Base-by-base conservation (phyloP, 2,797 vertebrate genomes). In the Diplodus sargus region DNA sequence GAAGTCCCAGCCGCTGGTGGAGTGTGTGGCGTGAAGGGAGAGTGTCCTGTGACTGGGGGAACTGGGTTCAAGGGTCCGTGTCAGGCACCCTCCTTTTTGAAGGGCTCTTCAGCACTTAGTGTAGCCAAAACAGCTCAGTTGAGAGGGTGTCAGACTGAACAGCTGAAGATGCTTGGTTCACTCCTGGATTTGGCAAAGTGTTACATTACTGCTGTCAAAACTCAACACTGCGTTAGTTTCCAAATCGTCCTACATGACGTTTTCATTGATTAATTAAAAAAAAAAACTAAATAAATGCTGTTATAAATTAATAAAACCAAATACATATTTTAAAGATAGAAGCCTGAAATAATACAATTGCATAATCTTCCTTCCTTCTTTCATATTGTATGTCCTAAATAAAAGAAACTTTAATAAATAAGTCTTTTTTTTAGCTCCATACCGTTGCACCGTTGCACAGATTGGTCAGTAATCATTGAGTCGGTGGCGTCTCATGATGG, bases 121-220 rank as follows among this genome's bases (percentile, higher is more conserved):
- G 22, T 20, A n/a, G 45, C 69, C 2, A 64, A 91, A 91, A 89
- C 88, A 88, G 89, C 87, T 90, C 89, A 84, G 84, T 85, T 90
- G 82, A 86, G 87, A 89, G 87, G 85, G 82, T 47, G 67, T 88
- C 89, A 90, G 85, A 90, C 89, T 92, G 90, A 90, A 92, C 85
- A 91, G 90, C 87, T 85, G 56, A 88, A 87, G 78, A 77, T 88
- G 79, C 75, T 74, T 87, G 85, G 82, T 87, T 89, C 56, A 4
- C 90, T 87, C 87, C 87, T 30, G 71, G 82, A 81, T 89, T 87
- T 85, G 78, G 87, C 90, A 91, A 9, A 23, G 52, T 16, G 52
- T 14, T 18, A 11, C 17, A 3, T 79, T 79, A 22, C 3, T 22
- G 3, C 9, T 43, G 14, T 61, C 42, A 22, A 28, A 62, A 15